A percentile compares a stretch with the other conserved stretches of the same genome.
These are phyloP conservation scores for Ascidia mentula DNA, from an alignment of 23 tunicate species.

Conservation along the genomic window DNA sequence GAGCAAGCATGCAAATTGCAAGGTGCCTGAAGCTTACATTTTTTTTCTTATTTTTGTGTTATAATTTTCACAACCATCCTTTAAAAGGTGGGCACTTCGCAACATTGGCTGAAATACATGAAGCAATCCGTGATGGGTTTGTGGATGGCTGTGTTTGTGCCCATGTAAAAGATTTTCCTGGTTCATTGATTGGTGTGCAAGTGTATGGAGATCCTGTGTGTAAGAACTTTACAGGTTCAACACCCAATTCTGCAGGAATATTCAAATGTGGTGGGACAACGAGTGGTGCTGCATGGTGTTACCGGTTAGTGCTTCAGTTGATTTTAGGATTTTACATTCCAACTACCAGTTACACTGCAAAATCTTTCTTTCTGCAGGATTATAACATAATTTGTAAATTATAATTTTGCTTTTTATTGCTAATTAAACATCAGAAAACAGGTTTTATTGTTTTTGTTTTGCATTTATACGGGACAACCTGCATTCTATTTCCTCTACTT, in stretches of 20 bases:
- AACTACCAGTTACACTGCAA: too few species aligned
- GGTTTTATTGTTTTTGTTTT: too few species aligned
- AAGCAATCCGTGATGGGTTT: constrained; percentile 47
- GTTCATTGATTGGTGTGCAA: constrained; percentile 21
- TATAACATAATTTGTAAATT: too few species aligned
- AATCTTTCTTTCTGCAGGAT: too few species aligned
- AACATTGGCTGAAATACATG: constrained; percentile 21
- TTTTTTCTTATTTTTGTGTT: background rate
- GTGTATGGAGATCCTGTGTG: constrained; percentile 33
- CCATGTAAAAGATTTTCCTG: constrained; percentile 14
- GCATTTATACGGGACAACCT: too few species aligned
- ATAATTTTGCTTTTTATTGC: too few species aligned
- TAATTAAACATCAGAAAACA: too few species aligned
- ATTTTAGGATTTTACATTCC: too few species aligned
- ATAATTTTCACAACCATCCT: background rate
- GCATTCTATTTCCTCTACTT: background rate
- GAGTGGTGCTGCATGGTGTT: constrained; percentile 65
- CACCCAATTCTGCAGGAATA: constrained; percentile 9
- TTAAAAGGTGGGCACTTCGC: constrained; percentile 61
- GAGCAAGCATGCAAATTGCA: background rate
- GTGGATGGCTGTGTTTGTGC: constrained; percentile 80
- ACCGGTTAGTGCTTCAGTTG: constrained; percentile 46
- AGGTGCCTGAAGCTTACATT: background rate
- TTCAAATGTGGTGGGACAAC: constrained; percentile 30
- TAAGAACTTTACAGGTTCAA: constrained; percentile 21